A percentile compares a stretch with the other conserved stretches of the same genome.
Conservation (phyloP, 2,888 invertebrate species). For the Volucella inanis region DNA sequence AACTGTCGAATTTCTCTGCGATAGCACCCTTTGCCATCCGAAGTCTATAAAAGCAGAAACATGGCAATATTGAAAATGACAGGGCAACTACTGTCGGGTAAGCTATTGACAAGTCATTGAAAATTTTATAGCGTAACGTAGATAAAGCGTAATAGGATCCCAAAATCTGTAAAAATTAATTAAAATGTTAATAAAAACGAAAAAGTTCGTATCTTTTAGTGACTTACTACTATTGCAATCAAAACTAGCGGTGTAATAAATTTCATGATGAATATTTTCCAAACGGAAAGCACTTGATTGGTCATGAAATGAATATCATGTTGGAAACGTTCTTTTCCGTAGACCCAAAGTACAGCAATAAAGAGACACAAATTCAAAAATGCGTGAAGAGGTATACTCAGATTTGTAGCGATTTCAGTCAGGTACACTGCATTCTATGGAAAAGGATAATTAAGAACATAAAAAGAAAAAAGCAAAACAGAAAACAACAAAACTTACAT, state of each 20-base stretch:
- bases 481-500: constrained; percentile 11
- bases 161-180: constrained; percentile 10
- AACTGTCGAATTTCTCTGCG: constrained; percentile 58
- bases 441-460: not conserved
- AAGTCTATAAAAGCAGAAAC: constrained; percentile 55
- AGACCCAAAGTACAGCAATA: constrained; percentile 90
- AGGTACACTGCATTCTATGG: constrained; percentile 25
- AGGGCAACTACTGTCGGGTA: not conserved
- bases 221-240: constrained; percentile 9
- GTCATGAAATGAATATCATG: constrained; percentile 89
- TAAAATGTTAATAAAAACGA: too few relatives aligned
- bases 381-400: constrained; percentile 85
- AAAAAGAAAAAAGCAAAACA: too few relatives aligned
- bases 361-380: constrained; percentile 91
- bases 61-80: constrained; percentile 68
- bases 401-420: constrained; percentile 8
- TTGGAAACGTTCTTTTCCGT: constrained; percentile 86
- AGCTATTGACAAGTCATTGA: not conserved
- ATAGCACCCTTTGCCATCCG: constrained; percentile 62
- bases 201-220: not conserved
- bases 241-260: constrained; percentile 45
- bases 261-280: constrained; percentile 62
- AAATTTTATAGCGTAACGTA: not conserved
- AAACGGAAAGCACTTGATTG: constrained; percentile 84
- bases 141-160: not conserved